Conservation (phyloP, 2,113 vertebrate genomes). For the Rhombomys opimus region DNA sequence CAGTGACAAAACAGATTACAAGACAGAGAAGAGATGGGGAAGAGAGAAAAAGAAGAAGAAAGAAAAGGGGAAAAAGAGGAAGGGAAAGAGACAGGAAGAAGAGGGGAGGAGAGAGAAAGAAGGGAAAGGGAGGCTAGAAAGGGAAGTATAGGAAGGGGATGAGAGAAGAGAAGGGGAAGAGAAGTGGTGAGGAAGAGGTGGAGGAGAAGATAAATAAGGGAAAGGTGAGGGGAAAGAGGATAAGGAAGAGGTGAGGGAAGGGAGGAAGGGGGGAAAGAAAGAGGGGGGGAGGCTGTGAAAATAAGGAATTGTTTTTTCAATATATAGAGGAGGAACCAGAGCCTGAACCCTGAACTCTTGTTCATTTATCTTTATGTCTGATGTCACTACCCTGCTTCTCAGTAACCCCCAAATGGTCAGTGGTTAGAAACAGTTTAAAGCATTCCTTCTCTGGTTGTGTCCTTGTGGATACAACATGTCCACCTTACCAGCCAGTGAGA, state of each 20-base stretch:
- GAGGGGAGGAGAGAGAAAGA: too few relatives aligned
- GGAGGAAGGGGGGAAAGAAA: too few relatives aligned
- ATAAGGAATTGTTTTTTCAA: background rate
- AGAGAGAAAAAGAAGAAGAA: background rate
- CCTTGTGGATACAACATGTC: too few relatives aligned
- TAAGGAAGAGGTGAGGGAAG: too few relatives aligned
- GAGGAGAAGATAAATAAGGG: too few relatives aligned
- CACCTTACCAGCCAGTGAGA: background rate
- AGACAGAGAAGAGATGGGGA: background rate
- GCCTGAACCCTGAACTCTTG: background rate
- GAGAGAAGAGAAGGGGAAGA: too few relatives aligned
- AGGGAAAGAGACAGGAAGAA: background rate
- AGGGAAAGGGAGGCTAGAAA: background rate
- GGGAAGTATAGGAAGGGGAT: background rate
- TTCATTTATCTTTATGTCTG: fast-evolving
- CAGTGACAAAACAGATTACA: background rate
- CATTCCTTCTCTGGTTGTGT: fast-evolving
- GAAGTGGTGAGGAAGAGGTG: background rate
- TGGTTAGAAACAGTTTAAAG: background rate
- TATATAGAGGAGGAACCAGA: background rate
- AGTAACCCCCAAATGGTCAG: background rate
- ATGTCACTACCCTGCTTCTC: background rate
- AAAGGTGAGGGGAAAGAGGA: background rate
- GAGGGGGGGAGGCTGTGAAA: background rate
- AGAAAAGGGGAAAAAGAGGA: background rate